Evolutionary conservation across 2,888 invertebrate genomes (phyloP), one percentile per base, ranked within the genome.

Genomic region (Aporophyla nigra): DNA sequence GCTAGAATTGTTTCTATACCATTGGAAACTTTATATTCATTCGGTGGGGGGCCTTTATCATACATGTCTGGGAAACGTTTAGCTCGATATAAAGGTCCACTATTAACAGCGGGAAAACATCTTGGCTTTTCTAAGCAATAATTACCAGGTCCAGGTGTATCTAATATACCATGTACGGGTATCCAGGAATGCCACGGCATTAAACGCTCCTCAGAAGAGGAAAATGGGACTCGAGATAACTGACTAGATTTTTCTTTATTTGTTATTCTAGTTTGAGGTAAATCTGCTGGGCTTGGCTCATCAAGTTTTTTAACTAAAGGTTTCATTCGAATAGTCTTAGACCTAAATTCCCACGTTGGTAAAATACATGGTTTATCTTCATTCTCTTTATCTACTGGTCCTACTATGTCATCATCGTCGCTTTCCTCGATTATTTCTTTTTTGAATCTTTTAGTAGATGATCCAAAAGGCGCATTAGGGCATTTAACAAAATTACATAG

Each of bases 171-270:
- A 72, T 90, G 85, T 33, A 95, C 90, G 14, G 94, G 91, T 78
- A 94, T 90, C 91, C 92, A 94, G 86, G 94, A 91, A 84, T 91
- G 87, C 96, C 96, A 96, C 27, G 93, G 93, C 63, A 89, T 85
- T 85, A 96, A 94, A 51, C 96, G 92, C 14, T 91, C 92, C 79
- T 94, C 93, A 24, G 96, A 95, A 24, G 94, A 88, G 72, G 74
- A 88, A 85, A 96, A 96, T 9, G 96, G 96, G 40, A 93, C 91
- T 54, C 74, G 65, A 62, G 87, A 85, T 56, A 91, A 70, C 54
- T 88, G 74, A 19, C 53, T 43, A 49, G 86, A 74, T 80, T 92
- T 90, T 66, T 78, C 70, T 51, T 75, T 69, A 71, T 84, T 86
- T n/a, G n/a, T n/a, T 2, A 33, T 63, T 43, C 53, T 80, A 6